Conservation (phyloP, 2,113 vertebrate species). For the Burhinus oedicnemus region DNA sequence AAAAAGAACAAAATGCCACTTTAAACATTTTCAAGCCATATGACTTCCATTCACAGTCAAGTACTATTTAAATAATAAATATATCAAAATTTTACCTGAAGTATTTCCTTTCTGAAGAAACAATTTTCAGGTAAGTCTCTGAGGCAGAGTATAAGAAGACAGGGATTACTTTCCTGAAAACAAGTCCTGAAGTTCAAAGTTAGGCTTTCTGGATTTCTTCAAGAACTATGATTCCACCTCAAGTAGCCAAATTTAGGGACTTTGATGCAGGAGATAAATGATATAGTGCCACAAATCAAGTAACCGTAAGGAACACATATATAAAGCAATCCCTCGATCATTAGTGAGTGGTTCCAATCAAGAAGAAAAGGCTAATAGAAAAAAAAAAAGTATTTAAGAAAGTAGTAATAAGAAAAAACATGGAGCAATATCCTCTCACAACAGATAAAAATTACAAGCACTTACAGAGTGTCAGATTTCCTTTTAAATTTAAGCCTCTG, state of each 20-base stretch:
- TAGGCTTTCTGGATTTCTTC: slow-evolving; percentile 60
- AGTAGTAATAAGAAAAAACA: background rate
- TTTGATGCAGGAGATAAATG: slow-evolving; percentile 21
- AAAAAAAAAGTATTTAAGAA: background rate
- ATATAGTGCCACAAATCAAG: slow-evolving; percentile 44
- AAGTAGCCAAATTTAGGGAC: slow-evolving; percentile 36
- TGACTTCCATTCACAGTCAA: background rate
- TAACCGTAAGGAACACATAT: slow-evolving; percentile 27
- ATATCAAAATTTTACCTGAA: background rate
- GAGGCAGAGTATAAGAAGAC: background rate
- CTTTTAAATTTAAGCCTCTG: background rate
- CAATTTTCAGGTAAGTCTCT: background rate
- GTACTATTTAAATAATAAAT: background rate
- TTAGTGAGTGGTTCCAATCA: slow-evolving; percentile 52
- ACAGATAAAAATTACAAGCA: background rate
- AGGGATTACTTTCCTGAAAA: slow-evolving; percentile 36
- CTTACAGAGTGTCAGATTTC: background rate
- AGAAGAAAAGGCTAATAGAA: background rate
- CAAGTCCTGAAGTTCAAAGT: slow-evolving; percentile 33
- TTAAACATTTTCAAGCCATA: background rate
- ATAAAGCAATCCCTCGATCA: slow-evolving; percentile 53
- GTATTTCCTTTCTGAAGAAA: background rate
- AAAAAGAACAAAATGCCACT: background rate
- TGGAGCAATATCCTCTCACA: background rate
- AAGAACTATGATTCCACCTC: slow-evolving; percentile 41